These are phyloP conservation scores for Nasonovia ribisnigri DNA, from an alignment of 2,888 invertebrate genomes.

Conservation along the genomic window DNA sequence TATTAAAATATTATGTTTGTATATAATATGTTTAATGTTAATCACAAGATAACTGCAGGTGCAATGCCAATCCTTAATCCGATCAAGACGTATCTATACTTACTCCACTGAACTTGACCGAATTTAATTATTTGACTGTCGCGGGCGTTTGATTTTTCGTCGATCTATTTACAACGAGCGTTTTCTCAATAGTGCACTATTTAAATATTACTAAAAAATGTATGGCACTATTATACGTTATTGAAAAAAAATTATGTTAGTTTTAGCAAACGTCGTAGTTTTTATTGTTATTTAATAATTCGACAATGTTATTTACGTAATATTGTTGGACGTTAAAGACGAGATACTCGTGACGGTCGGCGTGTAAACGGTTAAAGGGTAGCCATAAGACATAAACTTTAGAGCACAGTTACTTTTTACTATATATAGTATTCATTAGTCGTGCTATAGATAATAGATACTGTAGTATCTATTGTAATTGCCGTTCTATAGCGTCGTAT, in stretches of 20 bases:
- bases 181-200: background rate
- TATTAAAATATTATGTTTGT: background rate
- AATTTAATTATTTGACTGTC: background rate
- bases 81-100: background rate
- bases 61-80: background rate
- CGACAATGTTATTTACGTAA: background rate
- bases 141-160: background rate
- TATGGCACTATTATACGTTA: background rate
- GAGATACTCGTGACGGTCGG: background rate
- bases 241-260: background rate
- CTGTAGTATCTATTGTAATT: too few relatives aligned
- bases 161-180: background rate
- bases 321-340: background rate
- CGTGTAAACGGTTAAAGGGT: background rate
- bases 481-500: too few relatives aligned
- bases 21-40: background rate
- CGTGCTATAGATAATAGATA: too few relatives aligned
- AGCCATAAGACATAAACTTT: background rate
- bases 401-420: too few relatives aligned
- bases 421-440: too few relatives aligned
- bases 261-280: background rate
- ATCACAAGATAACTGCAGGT: background rate
- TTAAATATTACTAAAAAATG: background rate
- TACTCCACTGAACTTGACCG: background rate
- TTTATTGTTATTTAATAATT: background rate